Percentiles rank a stretch among this genome's conserved stretches.
Evolutionary conservation across 64 coral and sea anemone genomes (phyloP).

Genomic region (Pocillopora verrucosa): DNA sequence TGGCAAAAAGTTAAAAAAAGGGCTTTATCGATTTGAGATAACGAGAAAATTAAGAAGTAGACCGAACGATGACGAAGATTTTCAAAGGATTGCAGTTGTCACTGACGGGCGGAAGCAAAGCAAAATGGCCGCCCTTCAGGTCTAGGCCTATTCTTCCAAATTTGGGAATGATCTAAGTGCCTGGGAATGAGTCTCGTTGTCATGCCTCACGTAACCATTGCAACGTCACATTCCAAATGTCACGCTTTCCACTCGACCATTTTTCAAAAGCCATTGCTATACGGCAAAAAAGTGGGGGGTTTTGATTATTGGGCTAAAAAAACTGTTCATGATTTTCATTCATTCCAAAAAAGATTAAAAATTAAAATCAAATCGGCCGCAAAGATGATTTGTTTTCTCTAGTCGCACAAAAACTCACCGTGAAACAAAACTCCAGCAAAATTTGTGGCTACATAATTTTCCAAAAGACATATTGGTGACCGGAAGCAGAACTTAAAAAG

Average conservation of each 20-base stretch:
- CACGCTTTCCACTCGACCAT: neutral
- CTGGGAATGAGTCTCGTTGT: conserved; percentile 44
- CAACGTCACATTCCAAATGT: neutral
- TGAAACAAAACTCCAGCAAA: too few species aligned
- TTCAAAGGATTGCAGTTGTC: conserved; percentile 60
- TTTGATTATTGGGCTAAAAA: too few species aligned
- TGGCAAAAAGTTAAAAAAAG: conserved; percentile 7
- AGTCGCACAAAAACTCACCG: too few species aligned
- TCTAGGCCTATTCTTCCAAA: conserved; percentile 73
- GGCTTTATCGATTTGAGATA: neutral
- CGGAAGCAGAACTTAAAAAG: too few species aligned
- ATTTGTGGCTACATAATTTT: too few species aligned
- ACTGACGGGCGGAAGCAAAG: conserved; percentile 77
- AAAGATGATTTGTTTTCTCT: too few species aligned
- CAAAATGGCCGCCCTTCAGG: conserved; percentile 94
- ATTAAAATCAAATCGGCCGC: too few species aligned
- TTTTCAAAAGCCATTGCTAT: too few species aligned
- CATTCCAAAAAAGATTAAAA: too few species aligned
- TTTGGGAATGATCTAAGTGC: conserved; percentile 91
- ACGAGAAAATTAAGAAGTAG: conserved; percentile 11
- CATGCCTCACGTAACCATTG: neutral
- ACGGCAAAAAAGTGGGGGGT: too few species aligned
- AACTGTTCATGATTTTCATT: too few species aligned
- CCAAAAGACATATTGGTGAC: too few species aligned
- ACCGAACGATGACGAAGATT: conserved; percentile 70